Conservation (phyloP, 2,113 vertebrate species). For the Paraplagusia blochii region DNA sequence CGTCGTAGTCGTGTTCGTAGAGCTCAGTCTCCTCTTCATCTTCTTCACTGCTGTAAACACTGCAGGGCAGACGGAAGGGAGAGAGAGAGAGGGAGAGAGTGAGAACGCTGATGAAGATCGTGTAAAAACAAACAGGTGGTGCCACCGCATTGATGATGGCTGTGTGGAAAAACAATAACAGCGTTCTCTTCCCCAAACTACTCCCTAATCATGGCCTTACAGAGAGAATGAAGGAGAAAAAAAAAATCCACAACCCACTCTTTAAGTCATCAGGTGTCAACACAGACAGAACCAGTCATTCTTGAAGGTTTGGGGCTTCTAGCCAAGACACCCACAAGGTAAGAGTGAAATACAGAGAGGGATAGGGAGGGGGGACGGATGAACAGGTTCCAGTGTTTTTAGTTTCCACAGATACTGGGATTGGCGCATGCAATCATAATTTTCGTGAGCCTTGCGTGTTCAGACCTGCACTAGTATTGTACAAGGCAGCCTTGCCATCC, state of each 20-base stretch:
- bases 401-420: slow-evolving; percentile 97
- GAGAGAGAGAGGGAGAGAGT: slow-evolving; percentile 18
- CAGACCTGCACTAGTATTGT: slow-evolving; percentile 88
- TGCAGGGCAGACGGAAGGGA: slow-evolving; percentile 51
- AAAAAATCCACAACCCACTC: slow-evolving; percentile 35
- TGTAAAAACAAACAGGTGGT: slow-evolving; percentile 10
- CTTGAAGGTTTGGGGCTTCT: slow-evolving; percentile 83
- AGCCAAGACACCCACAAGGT: slow-evolving; percentile 67
- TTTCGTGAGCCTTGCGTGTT: slow-evolving; percentile 83
- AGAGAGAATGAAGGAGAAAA: slow-evolving; percentile 40
- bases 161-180: slow-evolving; percentile 14
- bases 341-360: slow-evolving; percentile 11
- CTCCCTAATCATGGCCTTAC: slow-evolving; percentile 53
- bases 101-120: not conserved
- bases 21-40: slow-evolving; percentile 95
- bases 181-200: slow-evolving; percentile 31
- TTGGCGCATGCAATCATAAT: slow-evolving; percentile 84
- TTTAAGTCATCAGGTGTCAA: slow-evolving; percentile 63
- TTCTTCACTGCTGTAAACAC: slow-evolving; percentile 97
- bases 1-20: slow-evolving; percentile 97
- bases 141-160: not conserved
- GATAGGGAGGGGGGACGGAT: slow-evolving; percentile 59
- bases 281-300: slow-evolving; percentile 81
- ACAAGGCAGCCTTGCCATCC: slow-evolving; percentile 52
- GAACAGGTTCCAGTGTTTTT: slow-evolving; percentile 97